These are phyloP conservation scores for Scelioninae gen. 1 DNA, from an alignment of 2,888 invertebrate genomes.

Conservation along the genomic window DNA sequence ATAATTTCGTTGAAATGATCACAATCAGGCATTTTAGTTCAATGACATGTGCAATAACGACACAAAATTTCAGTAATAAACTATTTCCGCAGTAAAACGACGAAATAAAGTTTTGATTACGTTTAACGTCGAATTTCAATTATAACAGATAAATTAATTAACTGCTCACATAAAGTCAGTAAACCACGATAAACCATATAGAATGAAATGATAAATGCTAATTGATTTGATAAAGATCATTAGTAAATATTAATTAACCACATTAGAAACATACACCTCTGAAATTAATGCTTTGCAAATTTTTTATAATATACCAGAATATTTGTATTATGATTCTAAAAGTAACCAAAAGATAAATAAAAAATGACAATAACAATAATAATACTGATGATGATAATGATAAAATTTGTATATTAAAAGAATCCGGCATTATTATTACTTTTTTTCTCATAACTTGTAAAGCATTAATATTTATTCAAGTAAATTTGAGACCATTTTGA, in stretches of 20 bases:
- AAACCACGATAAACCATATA: not conserved
- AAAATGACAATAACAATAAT: no score
- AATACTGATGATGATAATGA: no score
- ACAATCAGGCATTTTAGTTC: not conserved
- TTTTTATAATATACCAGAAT: no score
- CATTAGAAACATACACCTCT: not conserved
- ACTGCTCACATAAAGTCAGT: not conserved
- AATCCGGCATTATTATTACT: no score
- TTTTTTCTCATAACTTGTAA: no score
- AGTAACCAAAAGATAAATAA: no score
- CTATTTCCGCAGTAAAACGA: not conserved
- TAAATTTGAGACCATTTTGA: no score
- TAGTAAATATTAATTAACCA: not conserved
- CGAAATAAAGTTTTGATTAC: not conserved
- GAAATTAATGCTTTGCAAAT: not conserved
- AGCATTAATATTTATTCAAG: no score
- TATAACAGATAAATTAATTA: not conserved
- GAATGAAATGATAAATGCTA: not conserved
- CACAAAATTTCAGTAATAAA: not conserved
- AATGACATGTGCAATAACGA: not conserved
- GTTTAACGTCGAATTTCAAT: not conserved
- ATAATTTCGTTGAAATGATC: no score
- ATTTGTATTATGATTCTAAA: no score
- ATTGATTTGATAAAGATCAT: not conserved
- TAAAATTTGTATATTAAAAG: no score